phyloP scores from a whole-genome alignment of 2,888 invertebrate genomes.

The Leptinotarsa peninsularis region DNA sequence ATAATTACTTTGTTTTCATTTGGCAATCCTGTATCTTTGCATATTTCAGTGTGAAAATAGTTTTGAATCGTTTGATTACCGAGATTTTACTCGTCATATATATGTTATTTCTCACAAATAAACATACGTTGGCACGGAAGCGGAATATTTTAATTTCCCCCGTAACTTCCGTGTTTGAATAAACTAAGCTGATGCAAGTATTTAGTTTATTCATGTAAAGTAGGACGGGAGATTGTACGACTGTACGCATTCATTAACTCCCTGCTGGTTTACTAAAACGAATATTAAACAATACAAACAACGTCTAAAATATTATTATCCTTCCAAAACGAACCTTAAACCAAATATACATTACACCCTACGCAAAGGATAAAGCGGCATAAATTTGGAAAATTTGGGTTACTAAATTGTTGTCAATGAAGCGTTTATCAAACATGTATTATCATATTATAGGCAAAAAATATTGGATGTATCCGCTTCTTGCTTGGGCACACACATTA shows the following conservation, averaged over 20 bases:
- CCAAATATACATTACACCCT: constrained; percentile 46
- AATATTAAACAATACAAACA: constrained; percentile 61
- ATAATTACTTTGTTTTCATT: too few species aligned
- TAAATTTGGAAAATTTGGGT: constrained; percentile 24
- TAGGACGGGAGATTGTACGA: constrained; percentile 50
- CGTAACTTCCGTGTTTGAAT: constrained; percentile 36
- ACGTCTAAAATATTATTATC: constrained; percentile 58
- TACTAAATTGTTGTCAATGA: constrained; percentile 25
- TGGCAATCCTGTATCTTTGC: too few species aligned
- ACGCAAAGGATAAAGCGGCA: constrained; percentile 26
- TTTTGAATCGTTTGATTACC: too few species aligned
- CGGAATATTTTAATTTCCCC: constrained; percentile 1
- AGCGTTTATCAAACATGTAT: constrained; percentile 19
- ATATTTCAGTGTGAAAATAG: too few species aligned
- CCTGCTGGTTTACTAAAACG: constrained; percentile 58
- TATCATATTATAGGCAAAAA: constrained; percentile 21
- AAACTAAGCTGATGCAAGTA: constrained; percentile 41
- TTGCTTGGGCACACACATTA: constrained; percentile 16
- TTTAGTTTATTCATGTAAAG: constrained; percentile 47
- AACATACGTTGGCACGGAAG: not conserved
- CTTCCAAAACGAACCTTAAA: constrained; percentile 52
- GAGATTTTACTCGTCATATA: too few species aligned
- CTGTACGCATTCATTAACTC: constrained; percentile 59
- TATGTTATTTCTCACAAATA: not conserved
- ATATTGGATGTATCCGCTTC: constrained; percentile 9